Evolutionary conservation across 2,888 invertebrate species (phyloP).

Genomic region (Helobdella robusta): DNA sequence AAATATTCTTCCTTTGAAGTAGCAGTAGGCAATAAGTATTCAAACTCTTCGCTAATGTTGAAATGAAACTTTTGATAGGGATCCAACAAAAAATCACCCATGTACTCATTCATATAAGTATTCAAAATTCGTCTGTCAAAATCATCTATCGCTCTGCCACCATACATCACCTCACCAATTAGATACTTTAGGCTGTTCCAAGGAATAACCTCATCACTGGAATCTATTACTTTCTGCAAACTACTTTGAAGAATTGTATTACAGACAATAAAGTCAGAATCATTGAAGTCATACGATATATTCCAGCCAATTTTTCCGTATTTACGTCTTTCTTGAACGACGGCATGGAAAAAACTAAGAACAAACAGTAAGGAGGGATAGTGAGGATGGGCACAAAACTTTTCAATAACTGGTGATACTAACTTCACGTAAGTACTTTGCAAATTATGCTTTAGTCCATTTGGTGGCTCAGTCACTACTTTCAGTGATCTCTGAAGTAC

Average conservation of each 20-base stretch:
- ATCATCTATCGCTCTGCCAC: constrained; percentile 81
- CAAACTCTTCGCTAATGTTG: constrained; percentile 63
- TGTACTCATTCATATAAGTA: constrained; percentile 85
- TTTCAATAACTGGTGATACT: constrained; percentile 64
- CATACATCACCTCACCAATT: constrained; percentile 91
- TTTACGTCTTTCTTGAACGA: constrained; percentile 77
- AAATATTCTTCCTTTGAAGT: constrained; percentile 45
- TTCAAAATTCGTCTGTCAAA: constrained; percentile 76
- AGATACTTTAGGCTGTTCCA: constrained; percentile 84
- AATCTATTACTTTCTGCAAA: constrained; percentile 60
- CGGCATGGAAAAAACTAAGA: constrained; percentile 83
- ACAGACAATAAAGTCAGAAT: constrained; percentile 81
- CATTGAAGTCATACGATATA: constrained; percentile 79
- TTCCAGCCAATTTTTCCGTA: constrained; percentile 93
- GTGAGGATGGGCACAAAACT: constrained; percentile 63
- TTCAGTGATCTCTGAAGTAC: constrained; percentile 74
- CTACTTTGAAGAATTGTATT: constrained; percentile 75
- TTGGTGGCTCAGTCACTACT: constrained; percentile 86
- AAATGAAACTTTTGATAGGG: constrained; percentile 83
- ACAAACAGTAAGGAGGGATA: constrained; percentile 75
- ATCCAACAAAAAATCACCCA: constrained; percentile 86
- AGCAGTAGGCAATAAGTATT: constrained; percentile 66
- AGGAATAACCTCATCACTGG: constrained; percentile 59
- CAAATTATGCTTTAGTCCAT: constrained; percentile 76
- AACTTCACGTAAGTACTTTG: constrained; percentile 80